A percentile compares a stretch with the other conserved stretches of the same genome.
These are phyloP conservation scores for Graphium colonna DNA, from an alignment of 2,888 invertebrate species.

Conservation along the genomic window DNA sequence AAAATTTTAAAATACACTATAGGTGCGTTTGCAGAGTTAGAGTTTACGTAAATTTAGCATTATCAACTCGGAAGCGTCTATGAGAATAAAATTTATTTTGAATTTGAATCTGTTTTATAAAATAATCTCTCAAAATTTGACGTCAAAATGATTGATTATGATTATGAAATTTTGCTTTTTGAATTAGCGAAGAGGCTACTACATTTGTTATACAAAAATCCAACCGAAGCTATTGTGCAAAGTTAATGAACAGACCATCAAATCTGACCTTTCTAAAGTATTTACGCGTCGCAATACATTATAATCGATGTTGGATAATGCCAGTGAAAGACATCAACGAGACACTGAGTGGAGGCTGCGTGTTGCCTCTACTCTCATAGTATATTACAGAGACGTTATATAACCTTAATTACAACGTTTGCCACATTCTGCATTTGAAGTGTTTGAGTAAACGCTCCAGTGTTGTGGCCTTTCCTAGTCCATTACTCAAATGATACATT, in stretches of 20 bases:
- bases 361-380: conserved; percentile 6
- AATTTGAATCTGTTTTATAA: no score
- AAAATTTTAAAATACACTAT: no score
- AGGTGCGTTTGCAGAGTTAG: no score
- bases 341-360: neutral
- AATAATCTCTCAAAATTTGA: no score
- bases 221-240: neutral
- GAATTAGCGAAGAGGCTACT: no score
- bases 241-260: conserved; percentile 4
- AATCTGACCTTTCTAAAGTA: conserved; percentile 11
- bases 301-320: conserved; percentile 18
- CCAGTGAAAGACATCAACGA: conserved; percentile 33
- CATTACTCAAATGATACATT: conserved; percentile 1
- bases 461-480: conserved; percentile 7
- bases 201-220: neutral
- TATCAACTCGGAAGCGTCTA: no score
- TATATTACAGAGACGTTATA: conserved; percentile 2
- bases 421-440: conserved; percentile 3
- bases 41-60: no score
- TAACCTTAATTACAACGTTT: conserved; percentile 14
- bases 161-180: no score
- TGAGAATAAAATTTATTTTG: no score
- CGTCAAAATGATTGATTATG: no score
- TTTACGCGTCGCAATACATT: conserved; percentile 10
- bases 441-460: neutral